phyloP scores from a whole-genome alignment of 2,113 vertebrate genomes.

The Nothobranchius kuhntae region DNA sequence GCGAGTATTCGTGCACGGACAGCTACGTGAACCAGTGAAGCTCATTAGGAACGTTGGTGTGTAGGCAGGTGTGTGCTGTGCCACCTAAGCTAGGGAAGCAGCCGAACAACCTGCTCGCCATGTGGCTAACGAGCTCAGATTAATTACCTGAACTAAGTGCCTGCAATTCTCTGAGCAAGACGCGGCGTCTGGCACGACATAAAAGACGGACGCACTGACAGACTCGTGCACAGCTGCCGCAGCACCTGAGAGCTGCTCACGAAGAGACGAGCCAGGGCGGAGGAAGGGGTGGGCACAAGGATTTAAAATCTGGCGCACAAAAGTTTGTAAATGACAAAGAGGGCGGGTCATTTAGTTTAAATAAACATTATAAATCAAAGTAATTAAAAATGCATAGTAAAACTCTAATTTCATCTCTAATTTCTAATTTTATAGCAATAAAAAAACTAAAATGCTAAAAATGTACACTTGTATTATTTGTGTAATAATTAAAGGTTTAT shows the following conservation, averaged over 20 bases:
- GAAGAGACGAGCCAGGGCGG: slow-evolving; percentile 14
- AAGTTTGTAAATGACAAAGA: not conserved
- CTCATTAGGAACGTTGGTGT: not conserved
- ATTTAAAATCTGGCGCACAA: slow-evolving; percentile 27
- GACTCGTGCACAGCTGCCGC: slow-evolving; percentile 59
- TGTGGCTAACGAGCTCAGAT: slow-evolving; percentile 73
- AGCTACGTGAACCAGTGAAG: slow-evolving; percentile 9
- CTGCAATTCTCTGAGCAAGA: slow-evolving; percentile 47
- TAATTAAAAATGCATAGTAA: no score
- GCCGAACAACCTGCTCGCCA: slow-evolving; percentile 41
- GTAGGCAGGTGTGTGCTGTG: slow-evolving; percentile 26
- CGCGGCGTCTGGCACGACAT: slow-evolving; percentile 56
- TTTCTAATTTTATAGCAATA: no score
- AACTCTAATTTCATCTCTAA: no score
- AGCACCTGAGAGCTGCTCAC: slow-evolving; percentile 38
- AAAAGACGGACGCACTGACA: slow-evolving; percentile 50
- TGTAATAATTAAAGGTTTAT: no score
- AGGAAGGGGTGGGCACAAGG: slow-evolving; percentile 17
- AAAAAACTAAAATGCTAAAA: no score
- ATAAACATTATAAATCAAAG: no score
- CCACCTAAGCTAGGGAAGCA: slow-evolving; percentile 20
- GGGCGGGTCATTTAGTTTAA: not conserved
- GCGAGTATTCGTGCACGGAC: slow-evolving; percentile 6
- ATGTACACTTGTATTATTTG: no score
- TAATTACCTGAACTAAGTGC: slow-evolving; percentile 67